Evolutionary conservation across 92 coral and sea anemone species (phyloP), one percentile per base, ranked within the genome.

Genomic region (Chrysogorgia sp.): DNA sequence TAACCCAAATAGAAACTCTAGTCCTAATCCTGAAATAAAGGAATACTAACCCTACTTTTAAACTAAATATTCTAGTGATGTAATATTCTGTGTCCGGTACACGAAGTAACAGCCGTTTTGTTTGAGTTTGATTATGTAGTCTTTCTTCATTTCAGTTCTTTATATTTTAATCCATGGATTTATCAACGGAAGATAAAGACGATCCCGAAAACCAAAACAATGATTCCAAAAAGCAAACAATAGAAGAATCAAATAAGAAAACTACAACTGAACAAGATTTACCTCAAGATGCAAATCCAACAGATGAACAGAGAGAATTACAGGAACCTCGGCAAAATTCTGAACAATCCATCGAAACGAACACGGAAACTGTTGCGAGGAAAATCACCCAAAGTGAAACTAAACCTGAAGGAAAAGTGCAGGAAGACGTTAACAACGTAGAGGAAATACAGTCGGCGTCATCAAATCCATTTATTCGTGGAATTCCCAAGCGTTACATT

Each of bases 401-500:
- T 55, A 25, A 71, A 12, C 77, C 6, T 37, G 43, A 12, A 37
- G 43, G 12, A 12, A 37, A 5, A 5, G 43, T 28, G 2, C 25
- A 52, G 0, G 61, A 71, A 0, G 24, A 13, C 0, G 31, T 40
- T 20, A 53, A 24, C 12, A 69, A 30, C 40, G 92, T n/a, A 12
- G 15, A 26, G 31, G 58, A 22, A 21, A 2, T 30, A 72, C 28
- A 22, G 0, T 43, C 53, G 35, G 30, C 64, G 53, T 52, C 65
- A 8, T 53, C 5, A 3, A 19, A 25, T 30, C 32, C 49, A 9
- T 21, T 31, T 52, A 47, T 41, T 3, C 52, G 37, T 43, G 83
- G 92, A 50, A 82, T 94, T 22, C 98, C 98, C 0, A 94, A 94
- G 49, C 71, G 98, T 75, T 94, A 94, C 47, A 85, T 92, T 34